Conservation (phyloP, 2,113 vertebrate genomes). For the Sminthopsis crassicaudata region DNA sequence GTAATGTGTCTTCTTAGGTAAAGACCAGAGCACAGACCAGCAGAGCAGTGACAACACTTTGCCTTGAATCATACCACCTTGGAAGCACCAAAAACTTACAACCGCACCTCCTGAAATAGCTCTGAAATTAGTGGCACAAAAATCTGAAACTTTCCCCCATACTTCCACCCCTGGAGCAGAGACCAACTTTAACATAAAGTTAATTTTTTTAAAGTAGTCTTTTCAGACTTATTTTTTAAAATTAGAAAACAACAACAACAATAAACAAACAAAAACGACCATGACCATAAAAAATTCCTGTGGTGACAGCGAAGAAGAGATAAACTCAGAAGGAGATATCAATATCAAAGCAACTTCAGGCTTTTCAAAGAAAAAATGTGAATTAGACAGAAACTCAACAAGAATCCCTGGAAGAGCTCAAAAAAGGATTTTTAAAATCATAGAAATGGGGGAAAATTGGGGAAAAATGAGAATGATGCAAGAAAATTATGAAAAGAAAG, state of each 20-base stretch:
- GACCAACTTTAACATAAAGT: not conserved
- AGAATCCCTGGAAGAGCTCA: not conserved
- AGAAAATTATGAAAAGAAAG: not conserved
- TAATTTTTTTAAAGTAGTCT: no score
- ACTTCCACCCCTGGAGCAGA: not conserved
- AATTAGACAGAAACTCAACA: not conserved
- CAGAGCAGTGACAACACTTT: no score
- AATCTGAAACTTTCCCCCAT: not conserved
- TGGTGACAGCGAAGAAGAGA: not conserved
- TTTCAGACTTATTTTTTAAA: no score
- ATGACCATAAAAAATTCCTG: not conserved
- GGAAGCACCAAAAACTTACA: not conserved
- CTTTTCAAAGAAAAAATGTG: not conserved
- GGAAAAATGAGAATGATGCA: not conserved
- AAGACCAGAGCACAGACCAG: not conserved
- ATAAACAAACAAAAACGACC: not conserved
- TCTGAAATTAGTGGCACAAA: not conserved
- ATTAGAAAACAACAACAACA: not conserved
- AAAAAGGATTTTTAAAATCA: not conserved
- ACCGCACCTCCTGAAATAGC: not conserved
- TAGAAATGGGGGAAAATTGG: not conserved
- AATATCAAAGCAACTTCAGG: not conserved
- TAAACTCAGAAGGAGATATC: not conserved
- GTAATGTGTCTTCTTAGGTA: not conserved
- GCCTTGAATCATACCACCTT: not conserved